These are phyloP conservation scores for Crotalus horridus DNA, from an alignment of 2,113 vertebrate species.

Conservation along the genomic window DNA sequence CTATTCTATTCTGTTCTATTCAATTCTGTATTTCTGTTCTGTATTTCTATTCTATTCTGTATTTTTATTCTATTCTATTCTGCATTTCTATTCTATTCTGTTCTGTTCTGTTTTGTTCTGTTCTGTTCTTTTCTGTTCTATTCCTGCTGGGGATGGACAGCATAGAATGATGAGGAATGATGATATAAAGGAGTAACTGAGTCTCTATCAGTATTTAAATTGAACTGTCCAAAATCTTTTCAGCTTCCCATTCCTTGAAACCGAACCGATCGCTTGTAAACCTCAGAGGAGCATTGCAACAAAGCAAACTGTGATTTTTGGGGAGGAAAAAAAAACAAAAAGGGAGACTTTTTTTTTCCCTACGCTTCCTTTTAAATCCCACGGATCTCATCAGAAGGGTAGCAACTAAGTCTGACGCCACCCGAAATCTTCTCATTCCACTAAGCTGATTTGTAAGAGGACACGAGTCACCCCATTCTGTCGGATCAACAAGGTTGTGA, in stretches of 20 bases:
- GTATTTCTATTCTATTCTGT: too few relatives aligned
- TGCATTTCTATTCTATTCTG: too few relatives aligned
- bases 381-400: background rate
- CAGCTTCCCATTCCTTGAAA: background rate
- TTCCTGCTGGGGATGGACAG: too few relatives aligned
- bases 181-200: background rate
- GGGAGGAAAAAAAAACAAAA: too few relatives aligned
- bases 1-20: too few relatives aligned
- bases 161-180: background rate
- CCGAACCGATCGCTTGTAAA: background rate
- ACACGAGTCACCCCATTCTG: background rate
- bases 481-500: background rate
- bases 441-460: background rate
- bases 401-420: background rate
- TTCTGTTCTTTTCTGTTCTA: too few relatives aligned
- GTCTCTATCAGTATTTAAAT: background rate
- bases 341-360: background rate
- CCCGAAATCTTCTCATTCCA: background rate
- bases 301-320: background rate
- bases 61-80: too few relatives aligned
- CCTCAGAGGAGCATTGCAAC: background rate
- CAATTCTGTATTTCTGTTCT: too few relatives aligned
- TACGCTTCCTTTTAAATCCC: background rate
- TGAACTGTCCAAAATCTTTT: background rate
- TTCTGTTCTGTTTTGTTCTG: too few relatives aligned